Conservation (phyloP, 2,888 invertebrate genomes). For the Fragum whitleyi region DNA sequence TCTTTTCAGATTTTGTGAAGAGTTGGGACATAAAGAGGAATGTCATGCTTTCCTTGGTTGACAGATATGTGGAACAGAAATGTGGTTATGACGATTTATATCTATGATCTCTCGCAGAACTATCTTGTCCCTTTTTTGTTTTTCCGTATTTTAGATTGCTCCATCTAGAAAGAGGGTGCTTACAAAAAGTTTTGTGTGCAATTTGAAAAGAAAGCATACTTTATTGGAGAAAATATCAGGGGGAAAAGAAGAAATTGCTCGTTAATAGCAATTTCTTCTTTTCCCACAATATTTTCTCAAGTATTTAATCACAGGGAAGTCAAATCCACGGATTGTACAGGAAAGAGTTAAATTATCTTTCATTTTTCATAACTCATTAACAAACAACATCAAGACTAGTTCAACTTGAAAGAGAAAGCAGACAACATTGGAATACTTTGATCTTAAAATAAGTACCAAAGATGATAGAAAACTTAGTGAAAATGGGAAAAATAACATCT, state of each 20-base stretch:
- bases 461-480: no score
- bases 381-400: no score
- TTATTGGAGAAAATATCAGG: conserved; percentile 1
- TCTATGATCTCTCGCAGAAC: not conserved
- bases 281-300: conserved; percentile 2
- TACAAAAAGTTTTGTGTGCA: not conserved
- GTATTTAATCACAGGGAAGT: not conserved
- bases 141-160: not conserved
- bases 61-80: conserved; percentile 2
- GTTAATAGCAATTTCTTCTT: not conserved
- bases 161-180: not conserved
- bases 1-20: conserved; percentile 16
- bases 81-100: no score
- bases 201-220: not conserved
- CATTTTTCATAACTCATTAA: no score
- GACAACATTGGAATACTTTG: no score
- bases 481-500: no score
- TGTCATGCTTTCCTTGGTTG: conserved; percentile 74
- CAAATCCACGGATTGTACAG: not conserved
- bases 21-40: conserved; percentile 65
- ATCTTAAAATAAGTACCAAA: no score
- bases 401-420: no score
- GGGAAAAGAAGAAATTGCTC: not conserved
- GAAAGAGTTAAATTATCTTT: no score
- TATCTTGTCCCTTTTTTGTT: not conserved